Evolutionary conservation across 2,797 vertebrate species (phyloP), one percentile per base, ranked within the genome.

Genomic region (Pseudochaenichthys georgianus): DNA sequence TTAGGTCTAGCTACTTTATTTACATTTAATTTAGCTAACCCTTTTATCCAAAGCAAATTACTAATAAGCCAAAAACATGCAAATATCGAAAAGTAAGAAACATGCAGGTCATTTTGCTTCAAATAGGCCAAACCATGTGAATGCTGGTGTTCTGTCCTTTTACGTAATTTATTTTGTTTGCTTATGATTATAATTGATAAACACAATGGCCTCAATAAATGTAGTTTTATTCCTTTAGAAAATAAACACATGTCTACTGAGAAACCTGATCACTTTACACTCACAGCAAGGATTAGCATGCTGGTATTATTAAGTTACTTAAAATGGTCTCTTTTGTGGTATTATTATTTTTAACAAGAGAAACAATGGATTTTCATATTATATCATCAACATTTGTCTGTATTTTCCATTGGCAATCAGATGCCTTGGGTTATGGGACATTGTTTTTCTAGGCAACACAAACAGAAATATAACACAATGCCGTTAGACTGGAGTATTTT

Each of bases 371-470:
- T 42, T 75, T 61, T 42, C 2, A 41, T 47, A 12, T 50, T 72
- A 8, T 45, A 15, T 12, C 4, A 31, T 57, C 1, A 38, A 15
- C 23, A 54, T 21, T 45, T 53, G 60, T 16, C 2, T 34, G 9
- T 15, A 17, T 51, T 34, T 55, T 43, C 46, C 45, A 59, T 41
- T 70, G 46, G 3, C 50, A 19, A 69, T 59, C 46, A 9, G 2
- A 19, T 68, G 52, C 64, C 47, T 61, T 75, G 15, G 5, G 43
- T 52, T 10, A 63, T 43, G 48, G 8, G 47, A 55, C 19, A 21
- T n/a, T 13, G 4, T 63, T 71, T 55, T 21, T 21, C 21, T 57
- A 46, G n/a, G 2, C 0, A 28, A 31, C 0, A 51, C 5, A 8
- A 16, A 16, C n/a, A 64, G 3, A 11, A 47, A 60, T 64, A 34